These are phyloP conservation scores for fruit fly (Drosophila melanogaster) DNA, from an alignment of 1,140 invertebrate genomes.

Conservation along the genomic window Release_6_plus_ISO1_MT NT_033779.5:4451501-4452000, in stretches of 20 bases:
- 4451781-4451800: conserved; percentile 92
- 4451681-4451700: conserved; percentile 97
- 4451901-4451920: conserved; percentile 91
- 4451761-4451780: conserved; percentile 95
- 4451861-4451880: conserved; percentile 90
- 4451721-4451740: conserved; percentile 91
- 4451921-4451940: conserved; percentile 88
- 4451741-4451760: conserved; percentile 91
- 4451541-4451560: conserved; percentile 91
- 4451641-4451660: conserved; percentile 94
- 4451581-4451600: conserved; percentile 90
- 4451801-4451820: conserved; percentile 96
- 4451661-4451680: conserved; percentile 97
- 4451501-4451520: conserved; percentile 53
- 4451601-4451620: conserved; percentile 90
- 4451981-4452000: conserved; percentile 80
- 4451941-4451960: conserved; percentile 71
- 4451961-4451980: conserved; percentile 74
- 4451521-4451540: conserved; percentile 65
- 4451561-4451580: conserved; percentile 90
- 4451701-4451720: conserved; percentile 94
- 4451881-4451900: conserved; percentile 91
- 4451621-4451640: conserved; percentile 91
- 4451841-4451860: conserved; percentile 95
- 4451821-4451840: conserved; percentile 96